These are phyloP conservation scores for Poecile atricapillus DNA, from an alignment of 2,113 vertebrate genomes.

Conservation along the genomic window DNA sequence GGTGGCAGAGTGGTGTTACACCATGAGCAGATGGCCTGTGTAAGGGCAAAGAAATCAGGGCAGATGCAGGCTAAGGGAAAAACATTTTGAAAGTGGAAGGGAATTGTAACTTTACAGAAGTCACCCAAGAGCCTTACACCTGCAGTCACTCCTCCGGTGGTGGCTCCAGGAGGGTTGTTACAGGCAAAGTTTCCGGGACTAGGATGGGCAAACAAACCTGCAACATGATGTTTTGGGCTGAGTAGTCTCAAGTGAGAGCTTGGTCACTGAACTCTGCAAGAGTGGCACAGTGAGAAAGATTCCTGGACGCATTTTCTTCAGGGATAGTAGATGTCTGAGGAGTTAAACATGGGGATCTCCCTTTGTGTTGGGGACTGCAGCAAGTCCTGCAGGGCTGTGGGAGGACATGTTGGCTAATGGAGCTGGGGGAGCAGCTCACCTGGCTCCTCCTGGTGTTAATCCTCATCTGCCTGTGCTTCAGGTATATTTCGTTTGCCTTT, in stretches of 20 bases:
- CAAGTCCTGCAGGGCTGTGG: neutral
- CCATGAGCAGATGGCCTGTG: rapidly evolving
- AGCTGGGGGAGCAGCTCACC: neutral
- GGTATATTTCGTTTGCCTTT: neutral
- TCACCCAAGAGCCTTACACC: neutral
- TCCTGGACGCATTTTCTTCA: neutral
- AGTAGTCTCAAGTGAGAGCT: neutral
- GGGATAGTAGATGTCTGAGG: neutral
- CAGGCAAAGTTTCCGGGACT: neutral
- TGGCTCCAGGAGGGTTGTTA: neutral
- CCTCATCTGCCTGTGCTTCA: neutral
- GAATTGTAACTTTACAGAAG: neutral
- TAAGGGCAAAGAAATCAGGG: neutral
- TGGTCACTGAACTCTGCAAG: neutral
- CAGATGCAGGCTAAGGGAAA: neutral
- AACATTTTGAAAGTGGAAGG: neutral
- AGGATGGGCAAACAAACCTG: neutral
- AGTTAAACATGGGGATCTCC: neutral
- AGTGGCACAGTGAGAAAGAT: neutral
- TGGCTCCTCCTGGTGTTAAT: rapidly evolving
- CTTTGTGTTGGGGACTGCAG: neutral
- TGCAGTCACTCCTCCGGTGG: neutral
- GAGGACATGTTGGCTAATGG: neutral
- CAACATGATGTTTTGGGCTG: neutral
- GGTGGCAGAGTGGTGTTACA: neutral